A percentile compares a stretch with the other conserved stretches of the same genome.
Evolutionary conservation across 1,140 invertebrate genomes (phyloP).

Genomic region (Drosophila lowei): DNA sequence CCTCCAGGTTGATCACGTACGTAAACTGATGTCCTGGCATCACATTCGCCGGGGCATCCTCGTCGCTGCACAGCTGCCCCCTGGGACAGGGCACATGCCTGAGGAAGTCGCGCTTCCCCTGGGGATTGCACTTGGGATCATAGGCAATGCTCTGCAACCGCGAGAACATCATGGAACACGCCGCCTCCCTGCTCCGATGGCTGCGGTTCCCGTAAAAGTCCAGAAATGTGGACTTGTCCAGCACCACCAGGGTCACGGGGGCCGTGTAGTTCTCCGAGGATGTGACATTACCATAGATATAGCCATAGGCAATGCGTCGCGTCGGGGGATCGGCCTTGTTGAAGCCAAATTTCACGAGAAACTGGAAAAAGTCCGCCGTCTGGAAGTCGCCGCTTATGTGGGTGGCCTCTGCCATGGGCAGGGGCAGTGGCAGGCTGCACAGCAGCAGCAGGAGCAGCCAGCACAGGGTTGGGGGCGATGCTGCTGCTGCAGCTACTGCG

Average conservation of each 20-base stretch:
- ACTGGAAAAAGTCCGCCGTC: constrained; percentile 92
- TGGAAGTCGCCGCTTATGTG: constrained; percentile 86
- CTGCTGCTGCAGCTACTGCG: constrained; percentile 9
- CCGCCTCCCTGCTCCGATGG: constrained; percentile 82
- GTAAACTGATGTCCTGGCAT: constrained; percentile 96
- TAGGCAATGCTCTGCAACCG: constrained; percentile 92
- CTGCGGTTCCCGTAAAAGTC: constrained; percentile 92
- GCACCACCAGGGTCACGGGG: constrained; percentile 92
- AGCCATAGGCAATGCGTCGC: constrained; percentile 90
- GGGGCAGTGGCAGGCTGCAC: constrained; percentile 12
- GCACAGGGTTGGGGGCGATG: constrained; percentile 17
- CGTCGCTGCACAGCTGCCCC: constrained; percentile 92
- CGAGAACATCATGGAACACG: constrained; percentile 93
- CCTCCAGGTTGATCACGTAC: constrained; percentile 94
- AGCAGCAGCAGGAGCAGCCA: constrained; percentile 27
- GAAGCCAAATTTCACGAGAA: constrained; percentile 97
- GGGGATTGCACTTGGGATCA: constrained; percentile 89
- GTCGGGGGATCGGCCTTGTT: constrained; percentile 95
- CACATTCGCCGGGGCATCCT: constrained; percentile 93
- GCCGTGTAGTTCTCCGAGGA: constrained; percentile 86
- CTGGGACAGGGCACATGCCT: constrained; percentile 93
- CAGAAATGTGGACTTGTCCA: constrained; percentile 93
- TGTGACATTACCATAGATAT: constrained; percentile 97
- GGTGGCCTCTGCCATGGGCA: constrained; percentile 41
- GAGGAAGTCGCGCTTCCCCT: constrained; percentile 93